Base-by-base conservation (phyloP, 2,888 invertebrate species). In the Drosophila mimica region DNA sequence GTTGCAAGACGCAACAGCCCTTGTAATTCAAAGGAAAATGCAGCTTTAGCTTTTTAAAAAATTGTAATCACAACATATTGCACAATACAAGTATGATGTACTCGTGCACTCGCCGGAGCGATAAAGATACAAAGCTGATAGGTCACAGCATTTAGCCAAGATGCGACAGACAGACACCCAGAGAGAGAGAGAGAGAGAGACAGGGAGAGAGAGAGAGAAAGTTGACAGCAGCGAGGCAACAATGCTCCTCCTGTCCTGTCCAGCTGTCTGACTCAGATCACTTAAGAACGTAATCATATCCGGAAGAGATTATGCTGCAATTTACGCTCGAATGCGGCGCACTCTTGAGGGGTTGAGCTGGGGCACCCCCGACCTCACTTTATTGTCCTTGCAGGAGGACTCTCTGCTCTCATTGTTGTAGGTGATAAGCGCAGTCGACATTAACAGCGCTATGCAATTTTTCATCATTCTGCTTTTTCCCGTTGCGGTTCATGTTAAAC, bases 241-340 rank as follows among this genome's bases (percentile, higher is more conserved):
- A 88, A 83, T 82, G 69, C 63, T 31, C 20, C 30, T 40, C 15
- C 58, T 68, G 46, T 51, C 34, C 57, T 63, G 70, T 68, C 59
- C 70, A 70, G 69, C 82, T 74, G 74, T 64, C 79, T 57, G 62
- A 46, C 52, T 79, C 67, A 64, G 81, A 79, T 83, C 90, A 84
- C 88, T 90, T 76, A 89, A 83, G 76, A 87, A 74, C 78, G 90
- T 89, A 89, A 90, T 91, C 83, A 82, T 89, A 91, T 90, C 91
- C 91, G 91, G 91, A 91, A 91, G 89, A 91, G 91, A 90, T 91
- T 91, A 90, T 68, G 75, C 77, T 81, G 83, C 84, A 81, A 83
- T 90, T 89, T 81, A 82, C 88, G 82, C 90, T 78, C 72, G 71
- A 90, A 75, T 81, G 72, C 64, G 65, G 59, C 53, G 56, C 61